A percentile compares a stretch with the other conserved stretches of the same genome.
Evolutionary conservation across 1,140 invertebrate species (phyloP).

Genomic region (Cecropterus lyciades): DNA sequence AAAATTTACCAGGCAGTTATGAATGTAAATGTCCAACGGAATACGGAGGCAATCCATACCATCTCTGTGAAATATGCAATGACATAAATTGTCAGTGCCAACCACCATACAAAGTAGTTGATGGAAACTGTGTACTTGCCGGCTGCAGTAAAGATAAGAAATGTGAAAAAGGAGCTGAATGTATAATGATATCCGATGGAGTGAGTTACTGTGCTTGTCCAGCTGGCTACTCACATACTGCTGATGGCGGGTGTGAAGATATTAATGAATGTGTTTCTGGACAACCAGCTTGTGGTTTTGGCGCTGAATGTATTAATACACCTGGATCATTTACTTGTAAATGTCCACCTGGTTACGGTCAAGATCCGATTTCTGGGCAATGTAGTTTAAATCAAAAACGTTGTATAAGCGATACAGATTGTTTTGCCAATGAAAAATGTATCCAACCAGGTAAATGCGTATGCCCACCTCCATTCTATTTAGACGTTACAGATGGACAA

Average conservation of each 20-base stretch:
- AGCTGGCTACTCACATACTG: slow-evolving; percentile 89
- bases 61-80: slow-evolving; percentile 93
- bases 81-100: slow-evolving; percentile 94
- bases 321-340: slow-evolving; percentile 91
- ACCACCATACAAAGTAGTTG: slow-evolving; percentile 92
- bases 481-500: slow-evolving; percentile 91
- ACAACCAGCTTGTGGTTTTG: slow-evolving; percentile 91
- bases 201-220: slow-evolving; percentile 96
- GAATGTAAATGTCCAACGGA: slow-evolving; percentile 95
- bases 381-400: slow-evolving; percentile 92
- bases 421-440: slow-evolving; percentile 94
- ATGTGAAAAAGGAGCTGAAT: slow-evolving; percentile 93
- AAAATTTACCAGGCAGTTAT: slow-evolving; percentile 97
- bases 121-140: slow-evolving; percentile 92
- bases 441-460: slow-evolving; percentile 95
- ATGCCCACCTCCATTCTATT: slow-evolving; percentile 94
- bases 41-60: slow-evolving; percentile 95
- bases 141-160: slow-evolving; percentile 91
- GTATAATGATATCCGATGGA: slow-evolving; percentile 94
- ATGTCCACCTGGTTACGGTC: slow-evolving; percentile 89
- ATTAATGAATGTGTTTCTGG: slow-evolving; percentile 93
- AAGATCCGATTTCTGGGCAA: slow-evolving; percentile 87
- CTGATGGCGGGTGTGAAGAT: slow-evolving; percentile 92
- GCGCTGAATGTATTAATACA: slow-evolving; percentile 94
- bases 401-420: slow-evolving; percentile 93